phyloP scores from a whole-genome alignment of 2,797 vertebrate species.

The Anguilla obscura region DNA sequence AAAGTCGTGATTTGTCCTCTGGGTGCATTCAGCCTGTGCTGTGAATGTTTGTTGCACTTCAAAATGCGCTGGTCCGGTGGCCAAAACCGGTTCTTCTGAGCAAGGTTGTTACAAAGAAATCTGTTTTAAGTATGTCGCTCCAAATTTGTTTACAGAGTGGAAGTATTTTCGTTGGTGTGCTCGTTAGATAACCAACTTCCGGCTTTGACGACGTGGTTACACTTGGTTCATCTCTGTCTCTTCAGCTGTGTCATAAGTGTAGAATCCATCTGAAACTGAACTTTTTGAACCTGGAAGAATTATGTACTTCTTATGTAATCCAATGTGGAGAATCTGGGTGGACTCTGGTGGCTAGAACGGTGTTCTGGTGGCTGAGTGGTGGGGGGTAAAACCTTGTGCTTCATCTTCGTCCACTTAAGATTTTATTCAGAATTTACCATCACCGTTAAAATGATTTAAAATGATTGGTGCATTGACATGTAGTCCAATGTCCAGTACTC shows the following conservation, averaged over 20 bases:
- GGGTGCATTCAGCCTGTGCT: background rate
- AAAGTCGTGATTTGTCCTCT: background rate
- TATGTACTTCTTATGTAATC: background rate
- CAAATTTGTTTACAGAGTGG: background rate
- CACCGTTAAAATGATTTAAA: background rate
- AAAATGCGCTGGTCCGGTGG: background rate
- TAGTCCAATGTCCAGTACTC: background rate
- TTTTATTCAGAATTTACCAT: background rate
- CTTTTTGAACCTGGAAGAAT: background rate
- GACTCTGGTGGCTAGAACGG: background rate
- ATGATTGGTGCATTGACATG: background rate
- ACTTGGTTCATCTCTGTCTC: background rate
- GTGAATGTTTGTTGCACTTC: background rate
- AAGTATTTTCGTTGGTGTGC: background rate
- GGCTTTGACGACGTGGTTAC: background rate
- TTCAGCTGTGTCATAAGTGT: background rate
- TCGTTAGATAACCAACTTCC: background rate
- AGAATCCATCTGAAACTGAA: background rate
- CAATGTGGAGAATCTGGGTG: background rate
- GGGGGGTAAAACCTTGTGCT: background rate
- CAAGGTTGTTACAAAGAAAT: background rate
- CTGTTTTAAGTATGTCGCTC: conserved; percentile 10
- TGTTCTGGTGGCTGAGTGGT: background rate
- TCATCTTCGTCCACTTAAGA: background rate
- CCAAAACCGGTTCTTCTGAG: background rate